Evolutionary conservation across 1,140 invertebrate genomes (phyloP).

Genomic region (Dendroctonus valens): DNA sequence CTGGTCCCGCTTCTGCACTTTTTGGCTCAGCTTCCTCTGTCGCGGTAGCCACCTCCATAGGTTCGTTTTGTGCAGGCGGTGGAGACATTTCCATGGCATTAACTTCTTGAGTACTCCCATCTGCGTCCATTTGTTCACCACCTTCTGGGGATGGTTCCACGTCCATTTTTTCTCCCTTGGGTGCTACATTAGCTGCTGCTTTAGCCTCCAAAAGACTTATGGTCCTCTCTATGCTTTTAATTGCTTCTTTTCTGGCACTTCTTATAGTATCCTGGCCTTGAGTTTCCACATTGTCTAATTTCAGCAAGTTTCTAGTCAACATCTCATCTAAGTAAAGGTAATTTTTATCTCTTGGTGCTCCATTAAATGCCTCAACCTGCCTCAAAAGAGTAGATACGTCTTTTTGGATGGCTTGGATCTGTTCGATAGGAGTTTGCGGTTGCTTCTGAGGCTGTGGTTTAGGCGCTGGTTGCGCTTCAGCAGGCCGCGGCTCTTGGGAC

Average conservation of each 20-base stretch:
- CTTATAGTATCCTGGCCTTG: conserved; percentile 87
- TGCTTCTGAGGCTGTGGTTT: conserved; percentile 51
- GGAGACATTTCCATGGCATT: conserved; percentile 10
- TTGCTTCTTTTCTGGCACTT: conserved; percentile 79
- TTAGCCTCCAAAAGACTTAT: conserved; percentile 79
- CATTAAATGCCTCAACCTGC: conserved; percentile 75
- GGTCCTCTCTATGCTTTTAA: conserved; percentile 82
- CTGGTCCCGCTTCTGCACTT: conserved; percentile 1
- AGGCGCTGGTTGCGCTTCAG: conserved; percentile 33
- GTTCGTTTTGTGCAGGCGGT: not conserved
- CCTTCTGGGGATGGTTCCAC: conserved; percentile 15
- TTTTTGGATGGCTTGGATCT: conserved; percentile 75
- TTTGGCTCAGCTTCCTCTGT: conserved; percentile 2
- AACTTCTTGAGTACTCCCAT: conserved; percentile 19
- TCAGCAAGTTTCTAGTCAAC: conserved; percentile 87
- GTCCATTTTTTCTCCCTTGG: conserved; percentile 37
- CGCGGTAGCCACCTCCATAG: conserved; percentile 3
- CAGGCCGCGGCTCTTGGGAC: conserved; percentile 41
- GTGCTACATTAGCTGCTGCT: conserved; percentile 55
- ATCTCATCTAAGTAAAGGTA: conserved; percentile 92
- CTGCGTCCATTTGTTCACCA: conserved; percentile 23
- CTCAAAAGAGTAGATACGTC: conserved; percentile 76
- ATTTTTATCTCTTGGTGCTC: conserved; percentile 74
- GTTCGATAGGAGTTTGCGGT: conserved; percentile 69
- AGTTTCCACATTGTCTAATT: conserved; percentile 88